Percentiles rank a stretch among this genome's conserved stretches.
Conservation (phyloP, 2,888 invertebrate species). For the Mechanitis mazaeus region DNA sequence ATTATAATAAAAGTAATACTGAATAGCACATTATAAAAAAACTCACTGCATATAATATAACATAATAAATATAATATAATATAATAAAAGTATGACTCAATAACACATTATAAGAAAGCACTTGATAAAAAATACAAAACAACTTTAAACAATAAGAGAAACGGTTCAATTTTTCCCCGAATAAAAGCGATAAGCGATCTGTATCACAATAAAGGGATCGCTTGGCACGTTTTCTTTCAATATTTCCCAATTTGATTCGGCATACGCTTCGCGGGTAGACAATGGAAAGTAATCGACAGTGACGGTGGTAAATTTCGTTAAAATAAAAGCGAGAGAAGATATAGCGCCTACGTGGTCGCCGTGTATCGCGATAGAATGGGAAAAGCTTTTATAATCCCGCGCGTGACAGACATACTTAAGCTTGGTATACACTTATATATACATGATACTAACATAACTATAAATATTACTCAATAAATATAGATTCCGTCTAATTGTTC, state of each 20-base stretch:
- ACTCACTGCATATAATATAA: too few species aligned
- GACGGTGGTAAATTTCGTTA: slow-evolving; percentile 75
- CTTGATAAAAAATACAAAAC: background rate
- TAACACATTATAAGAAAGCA: background rate
- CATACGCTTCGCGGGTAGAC: slow-evolving; percentile 56
- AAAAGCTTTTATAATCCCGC: slow-evolving; percentile 76
- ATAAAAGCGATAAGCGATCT: slow-evolving; percentile 18
- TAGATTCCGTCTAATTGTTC: too few species aligned
- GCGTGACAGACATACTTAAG: slow-evolving; percentile 72
- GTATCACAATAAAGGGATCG: slow-evolving; percentile 49
- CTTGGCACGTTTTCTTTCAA: slow-evolving; percentile 71
- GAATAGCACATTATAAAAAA: too few species aligned
- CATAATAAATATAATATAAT: too few species aligned
- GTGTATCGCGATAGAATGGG: slow-evolving; percentile 72
- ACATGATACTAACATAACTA: too few species aligned
- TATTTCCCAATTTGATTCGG: slow-evolving; percentile 73
- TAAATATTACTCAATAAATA: too few species aligned
- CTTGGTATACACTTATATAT: slow-evolving; percentile 26
- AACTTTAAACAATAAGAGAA: slow-evolving; percentile 2
- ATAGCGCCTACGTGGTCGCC: slow-evolving; percentile 75
- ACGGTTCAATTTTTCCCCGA: slow-evolving; percentile 6
- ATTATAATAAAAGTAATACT: too few species aligned
- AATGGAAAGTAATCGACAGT: slow-evolving; percentile 73
- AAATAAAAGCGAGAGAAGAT: slow-evolving; percentile 76
- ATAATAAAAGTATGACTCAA: too few species aligned